Base-by-base conservation (phyloP, 2,797 vertebrate species). In the Dromococcyx pavoninus region DNA sequence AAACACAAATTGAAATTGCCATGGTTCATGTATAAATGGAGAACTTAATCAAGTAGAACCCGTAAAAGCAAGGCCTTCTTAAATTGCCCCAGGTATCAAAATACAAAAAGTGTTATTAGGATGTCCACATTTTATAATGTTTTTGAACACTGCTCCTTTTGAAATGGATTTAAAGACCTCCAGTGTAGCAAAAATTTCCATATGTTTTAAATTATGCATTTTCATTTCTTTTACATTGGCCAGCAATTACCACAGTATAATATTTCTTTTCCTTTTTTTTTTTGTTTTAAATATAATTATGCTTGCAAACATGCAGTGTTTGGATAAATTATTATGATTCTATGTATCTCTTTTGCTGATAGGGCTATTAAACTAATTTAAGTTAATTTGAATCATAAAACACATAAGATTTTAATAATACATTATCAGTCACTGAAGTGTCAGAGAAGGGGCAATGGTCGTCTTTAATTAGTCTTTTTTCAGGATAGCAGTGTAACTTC, bases 1-100 rank as follows among this genome's bases (percentile, higher is more conserved):
- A 97, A 97, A 95, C 94, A 67, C 50, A 94, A 96, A 96, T 95
- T 95, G 87, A 95, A 95, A 86, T 89, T 94, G 50, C 64, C 32
- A 61, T 75, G 37, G 25, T 95, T 97, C 72, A n/a, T 78, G 60
- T 87, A 80, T 58, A 97, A 97, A 96, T 75, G 95, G 57, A 86
- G 61, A 95, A 94, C 62, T 69, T 66, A 93, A 79, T 94, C 77
- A 71, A 76, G 46, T 17, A 81, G 41, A 95, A 83, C 60, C 39
- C 8, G 4, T 72, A 93, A 78, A 92, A 94, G 80, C 35, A 89
- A 91, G 21, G 19, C 13, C 35, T 83, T 32, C 91, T 93, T 84
- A 93, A 95, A 66, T 56, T 81, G 71, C 57, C 35, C 33, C 46
- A 79, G 78, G 67, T 93, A 54, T 62, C 72, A 93, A 90, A 93